Conservation (phyloP, 2,888 invertebrate genomes). For the Cantharis nigra region DNA sequence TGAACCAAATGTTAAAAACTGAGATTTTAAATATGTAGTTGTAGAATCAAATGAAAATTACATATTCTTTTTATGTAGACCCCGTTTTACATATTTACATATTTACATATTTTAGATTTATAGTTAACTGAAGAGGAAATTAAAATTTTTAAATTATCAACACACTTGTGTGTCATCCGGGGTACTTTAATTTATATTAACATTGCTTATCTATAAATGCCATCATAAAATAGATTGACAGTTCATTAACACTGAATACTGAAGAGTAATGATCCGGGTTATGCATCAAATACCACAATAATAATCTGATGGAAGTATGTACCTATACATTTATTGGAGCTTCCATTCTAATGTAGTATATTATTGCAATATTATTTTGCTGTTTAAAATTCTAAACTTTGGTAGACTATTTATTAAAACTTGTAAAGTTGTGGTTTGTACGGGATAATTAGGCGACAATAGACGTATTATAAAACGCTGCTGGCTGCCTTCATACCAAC, state of each 20-base stretch:
- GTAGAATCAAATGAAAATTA: slow-evolving; percentile 5
- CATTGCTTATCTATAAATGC: slow-evolving; percentile 4
- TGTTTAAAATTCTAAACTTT: slow-evolving; percentile 21
- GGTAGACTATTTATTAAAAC: slow-evolving; percentile 37
- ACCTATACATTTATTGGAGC: not conserved
- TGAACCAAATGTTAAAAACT: slow-evolving; percentile 52
- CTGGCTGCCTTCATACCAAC: slow-evolving; percentile 23
- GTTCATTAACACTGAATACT: slow-evolving; percentile 2
- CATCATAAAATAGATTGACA: slow-evolving; percentile 2
- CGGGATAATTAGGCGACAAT: slow-evolving; percentile 40
- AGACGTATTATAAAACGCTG: slow-evolving; percentile 33
- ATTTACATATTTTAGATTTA: not conserved
- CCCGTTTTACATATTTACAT: not conserved
- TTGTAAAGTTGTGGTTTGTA: slow-evolving; percentile 37
- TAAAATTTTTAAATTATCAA: not conserved
- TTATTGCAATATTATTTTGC: not conserved
- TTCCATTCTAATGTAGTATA: not conserved
- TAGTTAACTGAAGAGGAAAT: not conserved
- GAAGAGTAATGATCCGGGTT: not conserved
- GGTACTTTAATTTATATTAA: slow-evolving; percentile 5
- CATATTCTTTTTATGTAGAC: not conserved
- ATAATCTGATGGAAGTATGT: not conserved
- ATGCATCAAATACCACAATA: not conserved
- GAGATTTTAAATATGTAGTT: slow-evolving; percentile 42
- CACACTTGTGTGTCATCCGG: not conserved